Base-by-base conservation (phyloP, 1,140 invertebrate species). In the Theocolax elegans region DNA sequence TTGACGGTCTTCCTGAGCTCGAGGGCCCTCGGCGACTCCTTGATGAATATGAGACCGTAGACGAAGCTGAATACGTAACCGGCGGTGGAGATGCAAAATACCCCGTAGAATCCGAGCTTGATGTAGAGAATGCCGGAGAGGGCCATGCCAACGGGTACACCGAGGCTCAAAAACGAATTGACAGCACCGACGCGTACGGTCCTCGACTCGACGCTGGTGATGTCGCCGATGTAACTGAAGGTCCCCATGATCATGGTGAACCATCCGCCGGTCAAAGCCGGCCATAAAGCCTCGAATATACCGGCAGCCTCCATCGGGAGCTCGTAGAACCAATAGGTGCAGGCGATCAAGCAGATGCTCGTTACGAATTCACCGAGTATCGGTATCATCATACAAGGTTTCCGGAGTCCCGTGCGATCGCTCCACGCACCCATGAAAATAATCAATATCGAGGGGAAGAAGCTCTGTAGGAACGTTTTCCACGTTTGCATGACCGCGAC, bases 241-340 rank as follows among this genome's bases (percentile, higher is more conserved):
- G 94, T 91, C 13, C 93, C 93, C 91, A 96, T 95, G 72, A 95
- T 91, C 90, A 95, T 92, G 17, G 93, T 94, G 74, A 95, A 93
- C 90, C 92, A 94, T 2, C 94, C 94, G 1, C 93, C 93, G 7
- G 92, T 92, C 0, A 96, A 75, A 0, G 92, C 92, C 1, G 92
- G 92, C 80, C 93, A 93, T 38, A 94, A 85, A 1, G 91, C 91
- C 81, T 94, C 92, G 4, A 92, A 89, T 0, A 93, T 85, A 0
- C 91, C 92, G 4, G 91, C 90, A 0, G 89, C 90, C 83, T 94
- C 92, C 87, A 94, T 92, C 0, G 92, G 92, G n/a, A 92, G 75
- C 77, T 92, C 88, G 75, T 92, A 87, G 79, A 92, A 91, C 77
- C 92, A 94, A 75, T 92, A 93, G 2, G 93, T 92, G 79, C 93